Evolutionary conservation across 1,140 invertebrate species (phyloP).

Genomic region (Coboldia fuscipes): DNA sequence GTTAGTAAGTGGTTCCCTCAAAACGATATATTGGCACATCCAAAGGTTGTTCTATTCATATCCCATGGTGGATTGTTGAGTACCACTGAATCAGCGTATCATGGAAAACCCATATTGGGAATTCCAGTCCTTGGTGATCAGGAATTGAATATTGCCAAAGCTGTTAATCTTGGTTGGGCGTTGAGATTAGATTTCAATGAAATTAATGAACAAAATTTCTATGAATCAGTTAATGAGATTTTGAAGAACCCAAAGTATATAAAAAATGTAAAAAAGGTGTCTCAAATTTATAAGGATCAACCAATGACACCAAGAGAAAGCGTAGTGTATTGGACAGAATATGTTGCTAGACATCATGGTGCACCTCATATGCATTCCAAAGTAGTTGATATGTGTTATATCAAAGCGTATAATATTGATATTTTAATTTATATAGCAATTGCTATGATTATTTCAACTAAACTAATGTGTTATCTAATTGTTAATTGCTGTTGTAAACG

Average conservation of each 20-base stretch:
- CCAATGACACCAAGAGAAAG: conserved; percentile 9
- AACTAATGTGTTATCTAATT: background rate
- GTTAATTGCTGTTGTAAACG: background rate
- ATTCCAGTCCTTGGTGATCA: conserved; percentile 32
- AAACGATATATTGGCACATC: conserved; percentile 41
- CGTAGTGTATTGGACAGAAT: conserved; percentile 18
- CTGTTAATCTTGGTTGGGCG: conserved; percentile 13
- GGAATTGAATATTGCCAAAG: conserved; percentile 18
- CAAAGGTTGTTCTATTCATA: conserved; percentile 42
- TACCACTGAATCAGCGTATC: conserved; percentile 30
- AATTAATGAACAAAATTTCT: background rate
- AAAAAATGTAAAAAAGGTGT: conserved; percentile 7
- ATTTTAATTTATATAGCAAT: too few relatives aligned
- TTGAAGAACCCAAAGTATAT: conserved; percentile 1
- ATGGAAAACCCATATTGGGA: conserved; percentile 28
- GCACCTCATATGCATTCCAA: conserved; percentile 11
- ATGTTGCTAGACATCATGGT: conserved; percentile 13
- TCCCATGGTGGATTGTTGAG: conserved; percentile 48
- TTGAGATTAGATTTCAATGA: conserved; percentile 1
- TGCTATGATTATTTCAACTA: background rate
- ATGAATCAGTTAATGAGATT: background rate
- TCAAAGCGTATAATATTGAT: too few relatives aligned
- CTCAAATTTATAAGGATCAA: conserved; percentile 10
- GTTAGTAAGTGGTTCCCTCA: conserved; percentile 45
- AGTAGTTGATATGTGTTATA: conserved; percentile 21